A percentile compares a stretch with the other conserved stretches of the same genome.
phyloP scores from a whole-genome alignment of 1,140 invertebrate species.

The Platorchestia sp. region DNA sequence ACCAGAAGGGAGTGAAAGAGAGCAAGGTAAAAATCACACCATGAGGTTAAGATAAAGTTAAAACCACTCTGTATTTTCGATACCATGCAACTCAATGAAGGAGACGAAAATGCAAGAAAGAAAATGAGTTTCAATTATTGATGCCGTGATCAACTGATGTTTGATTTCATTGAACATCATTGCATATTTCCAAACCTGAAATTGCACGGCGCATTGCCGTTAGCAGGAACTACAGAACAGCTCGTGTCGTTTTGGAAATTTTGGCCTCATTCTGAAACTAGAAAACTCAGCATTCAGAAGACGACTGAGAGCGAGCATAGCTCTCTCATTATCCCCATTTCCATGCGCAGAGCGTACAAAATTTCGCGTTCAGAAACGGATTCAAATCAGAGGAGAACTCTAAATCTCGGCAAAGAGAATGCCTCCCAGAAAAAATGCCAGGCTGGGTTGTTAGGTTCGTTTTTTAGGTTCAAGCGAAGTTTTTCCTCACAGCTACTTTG shows the following conservation, averaged over 20 bases:
- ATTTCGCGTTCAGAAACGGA: not conserved
- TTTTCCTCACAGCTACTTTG: not conserved
- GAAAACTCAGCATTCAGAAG: too few relatives aligned
- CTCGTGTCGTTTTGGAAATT: not conserved
- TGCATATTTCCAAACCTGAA: too few relatives aligned
- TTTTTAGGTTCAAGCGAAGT: not conserved
- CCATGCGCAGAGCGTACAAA: not conserved
- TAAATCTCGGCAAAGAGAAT: not conserved
- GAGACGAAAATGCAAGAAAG: too few relatives aligned
- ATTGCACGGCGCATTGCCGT: too few relatives aligned
- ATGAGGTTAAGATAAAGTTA: too few relatives aligned
- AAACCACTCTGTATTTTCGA: too few relatives aligned
- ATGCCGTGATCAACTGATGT: too few relatives aligned
- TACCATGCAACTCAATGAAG: too few relatives aligned
- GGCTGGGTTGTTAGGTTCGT: not conserved
- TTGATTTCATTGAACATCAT: too few relatives aligned
- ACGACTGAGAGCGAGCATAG: not conserved
- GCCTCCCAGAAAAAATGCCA: not conserved
- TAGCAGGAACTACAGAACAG: not conserved
- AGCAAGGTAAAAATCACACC: too few relatives aligned
- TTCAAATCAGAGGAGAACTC: not conserved
- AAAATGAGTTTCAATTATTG: too few relatives aligned
- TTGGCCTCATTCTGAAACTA: not conserved
- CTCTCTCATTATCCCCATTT: not conserved
- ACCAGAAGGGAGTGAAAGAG: too few relatives aligned